phyloP scores from a whole-genome alignment of 2,113 vertebrate genomes.

The Azemiops feae region DNA sequence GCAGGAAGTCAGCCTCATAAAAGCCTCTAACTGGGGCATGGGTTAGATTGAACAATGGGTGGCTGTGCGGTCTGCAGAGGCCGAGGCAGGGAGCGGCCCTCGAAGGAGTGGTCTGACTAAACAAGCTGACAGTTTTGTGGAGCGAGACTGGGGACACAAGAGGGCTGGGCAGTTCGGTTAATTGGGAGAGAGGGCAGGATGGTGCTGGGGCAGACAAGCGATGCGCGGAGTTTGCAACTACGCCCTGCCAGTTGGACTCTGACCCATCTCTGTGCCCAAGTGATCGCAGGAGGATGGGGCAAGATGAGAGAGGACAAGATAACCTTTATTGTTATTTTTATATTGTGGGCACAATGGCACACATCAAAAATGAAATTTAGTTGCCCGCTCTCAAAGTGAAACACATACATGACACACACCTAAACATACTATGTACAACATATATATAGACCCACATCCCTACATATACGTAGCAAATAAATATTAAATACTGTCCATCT shows the following conservation, averaged over 20 bases:
- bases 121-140: neutral
- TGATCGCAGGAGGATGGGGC: neutral
- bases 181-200: neutral
- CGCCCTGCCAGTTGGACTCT: neutral
- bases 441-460: too few relatives aligned
- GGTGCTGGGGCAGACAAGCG: rapidly evolving
- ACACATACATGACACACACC: too few relatives aligned
- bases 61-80: neutral
- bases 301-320: too few relatives aligned
- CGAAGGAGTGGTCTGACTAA: neutral
- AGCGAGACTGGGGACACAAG: neutral
- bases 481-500: too few relatives aligned
- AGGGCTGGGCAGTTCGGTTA: neutral
- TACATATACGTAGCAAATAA: too few relatives aligned
- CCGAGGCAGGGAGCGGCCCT: neutral
- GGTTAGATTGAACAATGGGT: neutral
- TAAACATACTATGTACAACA: too few relatives aligned
- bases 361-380: too few relatives aligned
- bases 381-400: too few relatives aligned
- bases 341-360: too few relatives aligned
- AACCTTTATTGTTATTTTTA: too few relatives aligned
- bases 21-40: neutral
- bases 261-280: neutral
- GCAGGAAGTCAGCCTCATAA: neutral
- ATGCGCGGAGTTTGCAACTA: neutral